Conservation (phyloP, 2,113 vertebrate genomes). For the Bubo blakistoni region DNA sequence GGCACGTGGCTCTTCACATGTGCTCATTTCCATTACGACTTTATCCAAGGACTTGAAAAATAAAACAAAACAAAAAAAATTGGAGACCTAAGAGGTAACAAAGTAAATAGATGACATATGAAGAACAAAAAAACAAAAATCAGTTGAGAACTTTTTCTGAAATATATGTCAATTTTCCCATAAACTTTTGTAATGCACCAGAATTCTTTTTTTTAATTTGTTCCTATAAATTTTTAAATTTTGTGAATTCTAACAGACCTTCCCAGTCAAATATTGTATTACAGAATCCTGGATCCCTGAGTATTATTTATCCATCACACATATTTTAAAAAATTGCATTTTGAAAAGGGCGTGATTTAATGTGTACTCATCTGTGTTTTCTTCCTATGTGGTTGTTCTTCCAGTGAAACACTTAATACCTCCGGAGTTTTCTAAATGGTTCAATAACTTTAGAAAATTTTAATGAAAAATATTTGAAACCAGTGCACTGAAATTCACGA, state of each 20-base stretch:
- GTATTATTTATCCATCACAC: not conserved
- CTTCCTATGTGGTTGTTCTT: not conserved
- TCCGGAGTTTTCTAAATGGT: not conserved
- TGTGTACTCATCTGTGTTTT: not conserved
- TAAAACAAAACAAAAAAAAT: not conserved
- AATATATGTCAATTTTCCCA: not conserved
- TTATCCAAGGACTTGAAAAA: constrained; percentile 90
- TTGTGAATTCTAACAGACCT: not conserved
- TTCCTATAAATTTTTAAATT: not conserved
- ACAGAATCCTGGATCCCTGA: not conserved
- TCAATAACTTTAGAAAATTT: not conserved
- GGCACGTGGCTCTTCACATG: constrained; percentile 93
- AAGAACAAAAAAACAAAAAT: not conserved
- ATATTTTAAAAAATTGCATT: not conserved
- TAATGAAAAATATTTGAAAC: not conserved
- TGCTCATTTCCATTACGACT: constrained; percentile 99
- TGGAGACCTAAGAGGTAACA: not conserved
- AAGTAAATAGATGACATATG: not conserved
- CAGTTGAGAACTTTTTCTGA: not conserved
- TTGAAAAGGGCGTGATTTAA: not conserved
- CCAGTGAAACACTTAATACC: not conserved
- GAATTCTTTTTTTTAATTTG: not conserved
- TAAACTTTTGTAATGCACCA: not conserved
- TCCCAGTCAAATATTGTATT: not conserved
- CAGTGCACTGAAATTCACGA: not conserved